Percentiles rank a stretch among this genome's conserved stretches.
Conservation (phyloP, 2,888 invertebrate species). For the Rhodophaea formosa region DNA sequence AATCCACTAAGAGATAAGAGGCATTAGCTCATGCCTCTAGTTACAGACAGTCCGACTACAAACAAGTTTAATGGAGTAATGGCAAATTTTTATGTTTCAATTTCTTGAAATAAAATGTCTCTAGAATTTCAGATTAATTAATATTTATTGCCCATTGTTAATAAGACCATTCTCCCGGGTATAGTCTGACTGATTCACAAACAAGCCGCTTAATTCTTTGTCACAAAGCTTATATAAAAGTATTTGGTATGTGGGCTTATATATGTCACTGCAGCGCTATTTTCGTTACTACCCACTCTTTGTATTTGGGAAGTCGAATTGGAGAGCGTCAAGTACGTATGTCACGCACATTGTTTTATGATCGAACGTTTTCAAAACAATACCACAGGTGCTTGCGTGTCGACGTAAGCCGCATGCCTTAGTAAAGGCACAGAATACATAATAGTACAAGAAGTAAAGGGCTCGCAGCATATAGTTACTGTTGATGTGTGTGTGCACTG, state of each 20-base stretch:
- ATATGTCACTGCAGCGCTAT: constrained; percentile 16
- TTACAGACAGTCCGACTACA: neutral
- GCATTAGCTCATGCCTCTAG: too few relatives aligned
- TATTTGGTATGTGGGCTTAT: constrained; percentile 21
- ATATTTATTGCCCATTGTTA: constrained; percentile 1
- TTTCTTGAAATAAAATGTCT: constrained; percentile 4
- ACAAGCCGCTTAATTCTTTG: neutral
- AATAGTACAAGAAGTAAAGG: too few relatives aligned
- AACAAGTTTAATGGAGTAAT: neutral
- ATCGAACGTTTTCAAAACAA: constrained; percentile 7
- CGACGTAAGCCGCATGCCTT: neutral
- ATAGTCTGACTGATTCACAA: neutral
- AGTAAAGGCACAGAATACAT: neutral
- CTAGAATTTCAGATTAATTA: constrained; percentile 1
- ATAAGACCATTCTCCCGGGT: neutral
- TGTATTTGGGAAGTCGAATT: constrained; percentile 9
- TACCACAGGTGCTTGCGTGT: constrained; percentile 1
- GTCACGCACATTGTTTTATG: constrained; percentile 18
- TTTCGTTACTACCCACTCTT: constrained; percentile 15
- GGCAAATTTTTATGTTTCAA: neutral
- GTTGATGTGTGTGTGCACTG: too few relatives aligned
- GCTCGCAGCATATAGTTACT: neutral
- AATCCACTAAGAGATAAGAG: too few relatives aligned
- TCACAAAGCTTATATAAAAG: constrained; percentile 12
- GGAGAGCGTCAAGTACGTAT: constrained; percentile 8